Evolutionary conservation across 23 tunicate species (phyloP), one percentile per base, ranked within the genome.

Genomic region (Styela plicata): DNA sequence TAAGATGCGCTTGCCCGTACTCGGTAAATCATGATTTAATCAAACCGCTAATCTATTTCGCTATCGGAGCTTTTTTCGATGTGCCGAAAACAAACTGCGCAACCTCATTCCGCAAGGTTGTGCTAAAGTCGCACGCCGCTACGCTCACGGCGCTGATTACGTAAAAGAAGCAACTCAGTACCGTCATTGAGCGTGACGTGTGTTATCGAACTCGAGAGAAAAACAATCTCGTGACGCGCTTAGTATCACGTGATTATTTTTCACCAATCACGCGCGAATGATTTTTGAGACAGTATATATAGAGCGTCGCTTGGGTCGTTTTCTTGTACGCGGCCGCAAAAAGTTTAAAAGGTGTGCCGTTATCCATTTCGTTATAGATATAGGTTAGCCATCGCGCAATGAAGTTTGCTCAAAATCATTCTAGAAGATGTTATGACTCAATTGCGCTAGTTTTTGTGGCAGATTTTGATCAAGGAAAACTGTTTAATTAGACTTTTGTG

Each of bases 231-330:
- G 35, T 71, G 77, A 71, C 77, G 77, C 77, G 32, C 37, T 27
- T 71, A 19, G 16, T 29, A 65, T 70, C 90, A 86, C 90, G 90
- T 86, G 90, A 86, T 80, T 21, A 65, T 69, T 80, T 36, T 80
- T 63, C 80, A 74, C 90, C 90, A 86, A 86, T 86, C 85, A 80
- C 74, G 34, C 64, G 73, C 74, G 64, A 66, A 31, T 29, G 79
- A 74, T 70, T 74, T 86, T 71, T 79, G 69, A 80, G 85, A 69
- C 36, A 74, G 79, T 86, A 86, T 86, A 86, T 31, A 86, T 76
- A 86, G 85, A 71, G 85, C 73, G 66, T 33, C 85, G 80, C 44
- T 66, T 17, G 27, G 69, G 33, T 31, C 80, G 61, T 63, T 32
- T 31, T 67, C 71, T 73, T 66, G 80, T 35, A 80, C 77, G 75